These are phyloP conservation scores for Helicoverpa assulta DNA, from an alignment of 2,888 invertebrate species.

Conservation along the genomic window DNA sequence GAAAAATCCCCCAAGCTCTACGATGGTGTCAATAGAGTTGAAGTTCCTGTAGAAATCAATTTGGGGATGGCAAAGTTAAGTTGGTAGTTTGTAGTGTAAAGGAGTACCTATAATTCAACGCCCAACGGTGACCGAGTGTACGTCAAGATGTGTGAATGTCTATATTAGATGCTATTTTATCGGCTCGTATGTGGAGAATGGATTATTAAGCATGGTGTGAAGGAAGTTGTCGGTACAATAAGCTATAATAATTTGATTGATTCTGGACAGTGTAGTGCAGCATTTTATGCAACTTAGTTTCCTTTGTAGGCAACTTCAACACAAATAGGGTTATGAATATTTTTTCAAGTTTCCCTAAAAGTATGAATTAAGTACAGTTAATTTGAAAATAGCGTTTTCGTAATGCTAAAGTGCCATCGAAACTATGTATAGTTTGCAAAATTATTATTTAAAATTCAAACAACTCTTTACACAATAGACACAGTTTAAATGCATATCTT, in stretches of 20 bases:
- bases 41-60: constrained; percentile 17
- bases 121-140: constrained; percentile 52
- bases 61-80: neutral
- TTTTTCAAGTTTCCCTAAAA: too few relatives aligned
- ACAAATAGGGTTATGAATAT: too few relatives aligned
- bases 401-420: too few relatives aligned
- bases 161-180: constrained; percentile 44
- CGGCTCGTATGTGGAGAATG: constrained; percentile 29
- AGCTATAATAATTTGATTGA: neutral
- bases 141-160: constrained; percentile 61
- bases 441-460: too few relatives aligned
- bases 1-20: constrained; percentile 1
- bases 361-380: too few relatives aligned
- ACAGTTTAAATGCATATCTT: too few relatives aligned
- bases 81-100: constrained; percentile 48
- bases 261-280: neutral
- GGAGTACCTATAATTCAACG: constrained; percentile 58
- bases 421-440: too few relatives aligned
- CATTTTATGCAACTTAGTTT: neutral
- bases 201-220: constrained; percentile 38
- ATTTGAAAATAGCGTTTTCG: too few relatives aligned
- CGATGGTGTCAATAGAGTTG: constrained; percentile 16
- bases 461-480: too few relatives aligned
- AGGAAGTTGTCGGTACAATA: constrained; percentile 2
- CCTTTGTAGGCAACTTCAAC: too few relatives aligned